Percentiles rank a stretch among this genome's conserved stretches.
Evolutionary conservation across 1,140 invertebrate genomes (phyloP).

Genomic region (Drosophila sproati): DNA sequence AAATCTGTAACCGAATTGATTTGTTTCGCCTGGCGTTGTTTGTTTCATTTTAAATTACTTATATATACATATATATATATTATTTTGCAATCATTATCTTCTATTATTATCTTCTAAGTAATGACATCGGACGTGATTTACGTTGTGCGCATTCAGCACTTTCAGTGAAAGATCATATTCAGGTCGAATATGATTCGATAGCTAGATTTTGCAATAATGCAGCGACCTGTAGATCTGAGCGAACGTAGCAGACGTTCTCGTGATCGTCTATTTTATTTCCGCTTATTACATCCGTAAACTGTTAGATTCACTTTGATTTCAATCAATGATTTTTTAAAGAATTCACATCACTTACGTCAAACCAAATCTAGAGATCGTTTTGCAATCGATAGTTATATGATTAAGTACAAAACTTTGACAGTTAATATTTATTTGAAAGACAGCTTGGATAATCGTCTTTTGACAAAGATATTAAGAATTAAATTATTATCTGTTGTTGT

Average conservation of each 20-base stretch:
- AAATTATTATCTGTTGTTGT: too few species aligned
- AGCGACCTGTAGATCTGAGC: not conserved
- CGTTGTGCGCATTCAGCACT: slow-evolving; percentile 21
- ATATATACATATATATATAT: not conserved
- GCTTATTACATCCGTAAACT: too few species aligned
- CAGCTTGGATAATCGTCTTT: too few species aligned
- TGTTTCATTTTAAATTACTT: slow-evolving; percentile 2
- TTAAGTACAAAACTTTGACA: not conserved
- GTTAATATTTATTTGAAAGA: not conserved
- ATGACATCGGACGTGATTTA: slow-evolving; percentile 21
- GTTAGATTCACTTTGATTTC: too few species aligned
- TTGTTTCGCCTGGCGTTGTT: slow-evolving; percentile 10
- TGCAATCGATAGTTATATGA: not conserved
- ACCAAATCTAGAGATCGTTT: not conserved
- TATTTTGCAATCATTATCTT: slow-evolving; percentile 52
- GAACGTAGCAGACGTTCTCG: slow-evolving; percentile 7
- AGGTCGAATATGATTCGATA: slow-evolving; percentile 12
- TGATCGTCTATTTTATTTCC: not conserved
- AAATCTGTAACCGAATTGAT: slow-evolving; percentile 32
- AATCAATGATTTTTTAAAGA: too few species aligned
- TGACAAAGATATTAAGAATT: too few species aligned
- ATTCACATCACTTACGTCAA: not conserved
- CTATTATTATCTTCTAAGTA: slow-evolving; percentile 51
- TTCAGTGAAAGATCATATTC: slow-evolving; percentile 11
- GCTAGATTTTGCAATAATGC: slow-evolving; percentile 7